Base-by-base conservation (phyloP, 2,797 vertebrate genomes). In the Urophycis tenuis region DNA sequence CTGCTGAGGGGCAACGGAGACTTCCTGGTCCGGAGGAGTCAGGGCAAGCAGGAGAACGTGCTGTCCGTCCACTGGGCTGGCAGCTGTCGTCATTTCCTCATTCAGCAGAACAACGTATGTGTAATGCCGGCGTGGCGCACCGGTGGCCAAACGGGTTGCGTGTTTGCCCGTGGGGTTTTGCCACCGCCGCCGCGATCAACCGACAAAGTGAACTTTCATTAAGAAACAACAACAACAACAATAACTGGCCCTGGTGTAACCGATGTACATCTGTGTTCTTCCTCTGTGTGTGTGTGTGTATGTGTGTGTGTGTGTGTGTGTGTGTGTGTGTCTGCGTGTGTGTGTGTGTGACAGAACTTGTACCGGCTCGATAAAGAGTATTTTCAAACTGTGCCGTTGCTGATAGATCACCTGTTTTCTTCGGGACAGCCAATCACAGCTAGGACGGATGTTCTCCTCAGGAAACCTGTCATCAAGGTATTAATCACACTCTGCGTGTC, bases 71-170 rank as follows among this genome's bases (percentile, higher is more conserved):
- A 95, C 73, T 97, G 96, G 95, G 92, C 92, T 0, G 91, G 93
- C 15, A 93, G 93, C 86, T 95, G 92, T 53, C 94, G 95, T 6
- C 98, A 99, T 87, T 98, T 98, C 88, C 97, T 99, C 89, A 96
- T 99, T 87, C 96, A 98, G 88, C 89, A 91, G 29, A 76, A 75
- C 0, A 93, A 96, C 0, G 97, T 99, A n/a, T n/a, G n/a, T n/a
- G n/a, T n/a, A n/a, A n/a, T n/a, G n/a, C n/a, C n/a, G n/a, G n/a
- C n/a, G n/a, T n/a, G n/a, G n/a, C n/a, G n/a, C n/a, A n/a, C n/a
- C n/a, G n/a, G n/a, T n/a, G n/a, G n/a, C n/a, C n/a, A n/a, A n/a
- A n/a, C n/a, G n/a, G n/a, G n/a, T n/a, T n/a, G n/a, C n/a, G 41
- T 49, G 41, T 49, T 17, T 49, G 41, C 2, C n/a, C n/a, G n/a